Evolutionary conservation across 1,140 invertebrate genomes (phyloP), one percentile per base, ranked within the genome.

Genomic region (Cyclargus thomasi): DNA sequence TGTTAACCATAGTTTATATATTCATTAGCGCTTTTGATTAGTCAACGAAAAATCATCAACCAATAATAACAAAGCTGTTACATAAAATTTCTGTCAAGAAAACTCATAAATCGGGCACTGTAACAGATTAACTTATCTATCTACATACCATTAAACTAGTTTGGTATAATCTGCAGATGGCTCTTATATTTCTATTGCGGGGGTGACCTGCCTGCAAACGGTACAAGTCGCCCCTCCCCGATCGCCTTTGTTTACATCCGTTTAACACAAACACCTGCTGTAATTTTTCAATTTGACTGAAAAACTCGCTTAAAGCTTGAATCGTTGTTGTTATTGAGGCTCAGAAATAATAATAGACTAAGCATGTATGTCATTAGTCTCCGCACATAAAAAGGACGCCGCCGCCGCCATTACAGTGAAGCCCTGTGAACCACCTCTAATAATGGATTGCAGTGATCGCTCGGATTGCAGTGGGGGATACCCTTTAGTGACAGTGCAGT

Each of bases 391-490:
- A 64, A 77, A 69, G 74, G 84, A 79, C 75, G 76, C 84, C 83
- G 84, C 85, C 85, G 85, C 85, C 85, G 82, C 83, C 79, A 74
- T 73, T 59, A 71, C 77, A 77, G 81, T 82, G 80, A 74, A 68
- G 68, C 70, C 67, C 67, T 68, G 65, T 76, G 70, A 59, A 59
- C 55, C 55, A 73, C 69, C 72, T 69, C 69, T 72, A 68, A 71
- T 74, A 71, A 86, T 76, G 86, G 86, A 90, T 90, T 90, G 86
- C 86, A 90, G 86, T 90, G 86, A 78, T 77, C 64, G 76, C 66
- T 85, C 82, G 86, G 86, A 90, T 90, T 90, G 86, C 86, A 90
- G 87, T 90, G 87, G 79, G 86, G 76, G 77, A 80, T 69, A 70
- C 72, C 70, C 77, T 70, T 76, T 75, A 85, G 84, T 89, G 85